phyloP scores from a whole-genome alignment of 2,888 invertebrate genomes.

The Graphium colonna region DNA sequence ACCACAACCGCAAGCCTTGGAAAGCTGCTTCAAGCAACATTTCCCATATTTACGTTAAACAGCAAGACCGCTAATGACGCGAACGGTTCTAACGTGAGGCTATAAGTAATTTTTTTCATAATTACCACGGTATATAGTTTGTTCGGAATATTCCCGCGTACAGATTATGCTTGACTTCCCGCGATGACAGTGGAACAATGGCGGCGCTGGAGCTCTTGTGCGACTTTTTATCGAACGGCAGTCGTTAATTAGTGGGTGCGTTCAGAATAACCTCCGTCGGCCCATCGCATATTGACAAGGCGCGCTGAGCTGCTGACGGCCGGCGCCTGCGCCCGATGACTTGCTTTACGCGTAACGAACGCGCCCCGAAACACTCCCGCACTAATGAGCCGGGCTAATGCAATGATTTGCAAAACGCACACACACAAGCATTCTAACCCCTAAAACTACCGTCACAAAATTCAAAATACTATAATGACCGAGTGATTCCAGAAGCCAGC shows the following conservation, averaged over 20 bases:
- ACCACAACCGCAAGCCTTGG: background rate
- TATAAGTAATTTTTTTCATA: conserved; percentile 15
- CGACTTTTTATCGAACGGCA: conserved; percentile 50
- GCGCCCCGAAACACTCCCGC: conserved; percentile 44
- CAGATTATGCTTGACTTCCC: conserved; percentile 17
- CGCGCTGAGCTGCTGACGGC: conserved; percentile 53
- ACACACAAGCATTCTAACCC: conserved; percentile 38
- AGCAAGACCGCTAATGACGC: background rate
- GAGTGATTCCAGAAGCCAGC: conserved; percentile 62
- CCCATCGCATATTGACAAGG: conserved; percentile 68
- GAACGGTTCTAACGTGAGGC: conserved; percentile 11
- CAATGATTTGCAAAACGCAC: conserved; percentile 74
- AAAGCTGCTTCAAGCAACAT: background rate
- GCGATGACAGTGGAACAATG: conserved; percentile 66
- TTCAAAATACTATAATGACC: conserved; percentile 31
- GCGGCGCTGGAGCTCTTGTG: conserved; percentile 51
- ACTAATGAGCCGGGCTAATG: conserved; percentile 78
- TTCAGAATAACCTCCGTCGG: conserved; percentile 73
- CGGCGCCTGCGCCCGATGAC: conserved; percentile 62
- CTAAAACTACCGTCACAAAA: conserved; percentile 36
- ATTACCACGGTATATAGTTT: conserved; percentile 4
- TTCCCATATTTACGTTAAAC: background rate
- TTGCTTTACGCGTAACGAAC: conserved; percentile 61
- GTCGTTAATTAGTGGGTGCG: conserved; percentile 73
- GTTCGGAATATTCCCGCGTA: conserved; percentile 25